Percentiles rank a stretch among this genome's conserved stretches.
These are phyloP conservation scores for Belonocnema kinseyi DNA, from an alignment of 1,140 invertebrate genomes.

Conservation along the genomic window DNA sequence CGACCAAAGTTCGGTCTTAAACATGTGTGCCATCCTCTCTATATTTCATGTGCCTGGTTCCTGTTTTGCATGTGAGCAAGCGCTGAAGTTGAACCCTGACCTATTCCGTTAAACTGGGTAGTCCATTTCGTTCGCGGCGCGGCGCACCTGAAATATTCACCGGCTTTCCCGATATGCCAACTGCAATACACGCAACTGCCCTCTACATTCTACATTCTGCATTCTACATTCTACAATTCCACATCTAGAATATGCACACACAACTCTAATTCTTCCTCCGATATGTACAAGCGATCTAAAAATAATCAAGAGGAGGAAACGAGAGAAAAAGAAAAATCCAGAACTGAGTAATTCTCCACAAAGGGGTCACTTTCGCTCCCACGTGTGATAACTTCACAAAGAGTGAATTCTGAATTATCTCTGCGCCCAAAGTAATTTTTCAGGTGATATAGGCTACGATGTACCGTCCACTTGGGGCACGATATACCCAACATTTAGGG, in stretches of 20 bases:
- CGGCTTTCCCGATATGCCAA: slow-evolving; percentile 22
- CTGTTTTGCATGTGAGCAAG: slow-evolving; percentile 12
- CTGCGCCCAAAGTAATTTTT: no score
- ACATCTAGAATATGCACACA: slow-evolving; percentile 5
- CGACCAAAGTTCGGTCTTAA: slow-evolving; percentile 7
- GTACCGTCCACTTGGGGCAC: no score
- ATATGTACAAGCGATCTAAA: slow-evolving; percentile 18
- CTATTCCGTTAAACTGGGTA: slow-evolving; percentile 3
- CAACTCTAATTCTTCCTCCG: slow-evolving; percentile 10
- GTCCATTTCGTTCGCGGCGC: not conserved
- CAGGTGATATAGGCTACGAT: no score
- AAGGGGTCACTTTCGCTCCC: no score
- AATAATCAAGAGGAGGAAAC: not conserved
- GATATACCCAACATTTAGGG: no score
- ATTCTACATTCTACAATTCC: not conserved
- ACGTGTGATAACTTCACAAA: no score
- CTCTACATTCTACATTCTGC: not conserved
- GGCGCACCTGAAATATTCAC: slow-evolving; percentile 14
- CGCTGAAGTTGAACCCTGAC: slow-evolving; percentile 18
- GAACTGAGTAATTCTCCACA: not conserved
- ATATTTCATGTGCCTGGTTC: slow-evolving; percentile 21
- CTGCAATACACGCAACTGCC: slow-evolving; percentile 20
- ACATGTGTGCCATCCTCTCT: slow-evolving; percentile 1
- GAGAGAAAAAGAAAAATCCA: not conserved
- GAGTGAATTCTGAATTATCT: no score